These are phyloP conservation scores for Campoplex nolae DNA, from an alignment of 2,888 invertebrate genomes.

Conservation along the genomic window DNA sequence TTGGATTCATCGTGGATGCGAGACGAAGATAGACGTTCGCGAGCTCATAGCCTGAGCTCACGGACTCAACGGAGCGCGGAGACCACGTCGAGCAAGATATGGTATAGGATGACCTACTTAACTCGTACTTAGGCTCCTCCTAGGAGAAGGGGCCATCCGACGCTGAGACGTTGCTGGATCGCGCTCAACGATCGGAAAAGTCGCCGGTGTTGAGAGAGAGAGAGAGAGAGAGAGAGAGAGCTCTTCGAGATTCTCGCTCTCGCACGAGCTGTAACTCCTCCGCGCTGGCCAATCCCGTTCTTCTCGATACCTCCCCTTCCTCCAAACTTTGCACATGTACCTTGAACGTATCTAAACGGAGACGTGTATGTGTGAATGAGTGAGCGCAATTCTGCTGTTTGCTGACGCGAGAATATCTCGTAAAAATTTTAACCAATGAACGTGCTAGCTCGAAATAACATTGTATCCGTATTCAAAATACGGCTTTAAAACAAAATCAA, in stretches of 20 bases:
- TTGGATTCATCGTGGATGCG: conserved; percentile 27
- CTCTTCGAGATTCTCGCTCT: conserved; percentile 73
- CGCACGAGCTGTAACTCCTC: conserved; percentile 69
- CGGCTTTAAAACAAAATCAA: background rate
- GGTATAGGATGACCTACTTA: conserved; percentile 83
- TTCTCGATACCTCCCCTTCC: conserved; percentile 57
- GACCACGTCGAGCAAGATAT: conserved; percentile 75
- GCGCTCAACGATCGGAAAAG: conserved; percentile 81
- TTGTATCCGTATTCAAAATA: background rate
- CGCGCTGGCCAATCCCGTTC: conserved; percentile 72
- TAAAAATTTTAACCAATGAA: background rate
- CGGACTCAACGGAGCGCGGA: conserved; percentile 44
- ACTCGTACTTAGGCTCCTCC: conserved; percentile 81
- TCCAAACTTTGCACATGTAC: conserved; percentile 49
- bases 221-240: conserved; percentile 65
- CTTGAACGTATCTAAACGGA: conserved; percentile 5
- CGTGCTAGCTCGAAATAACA: background rate
- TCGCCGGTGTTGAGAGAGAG: conserved; percentile 73
- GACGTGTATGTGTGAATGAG: background rate
- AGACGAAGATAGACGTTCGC: conserved; percentile 56
- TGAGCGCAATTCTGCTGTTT: background rate
- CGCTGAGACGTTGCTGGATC: conserved; percentile 72
- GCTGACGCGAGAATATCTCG: background rate
- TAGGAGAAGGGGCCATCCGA: conserved; percentile 82
- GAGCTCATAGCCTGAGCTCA: conserved; percentile 31